Evolutionary conservation across 2,797 vertebrate species (phyloP), one percentile per base, ranked within the genome.

Genomic region (Esox masquinongy): DNA sequence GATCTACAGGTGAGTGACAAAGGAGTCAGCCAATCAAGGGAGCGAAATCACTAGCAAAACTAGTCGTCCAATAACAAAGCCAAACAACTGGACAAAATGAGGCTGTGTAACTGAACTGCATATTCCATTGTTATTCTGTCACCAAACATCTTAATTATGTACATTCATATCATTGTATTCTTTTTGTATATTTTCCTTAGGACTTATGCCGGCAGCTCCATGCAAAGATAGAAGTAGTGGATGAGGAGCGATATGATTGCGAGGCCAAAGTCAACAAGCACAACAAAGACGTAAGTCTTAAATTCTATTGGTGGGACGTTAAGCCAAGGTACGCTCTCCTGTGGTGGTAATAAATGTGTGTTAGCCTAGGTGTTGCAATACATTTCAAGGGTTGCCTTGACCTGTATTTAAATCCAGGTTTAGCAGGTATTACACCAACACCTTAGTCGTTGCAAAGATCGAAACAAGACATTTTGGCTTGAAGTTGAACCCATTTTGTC

Each of bases 1-100:
- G 96, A 96, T 29, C 92, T 99, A 74, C 95, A 98, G 93, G 98
- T 99, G 88, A 83, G 82, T 1, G 29, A 5, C 43, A 74, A 1
- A 17, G 6, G 19, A 47, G 15, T 49, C 15, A 15, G 64, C 24
- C 47, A 67, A 73, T 70, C 61, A 53, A 31, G 29, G 22, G 31
- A 69, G 15, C 31, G 4, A 17, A 22, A 5, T 17, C 8, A n/a
- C 6, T 34, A 34, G 17, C 11, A 4, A 70, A 4, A 22, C 56
- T 24, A 61, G 11, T 24, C 3, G 5, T 12, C 26, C 39, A 50
- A 26, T 3, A 9, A 26, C 7, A 19, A 17, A 70, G 68, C 43
- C 11, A 49, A 26, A 16, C 67, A 68, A 68, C 24, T 7, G 14
- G 36, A 68, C 16, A 47, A 14, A 47, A 47, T 12, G 43, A 6